phyloP scores from a whole-genome alignment of 2,888 invertebrate species.

The Lasioglossum calceatum region DNA sequence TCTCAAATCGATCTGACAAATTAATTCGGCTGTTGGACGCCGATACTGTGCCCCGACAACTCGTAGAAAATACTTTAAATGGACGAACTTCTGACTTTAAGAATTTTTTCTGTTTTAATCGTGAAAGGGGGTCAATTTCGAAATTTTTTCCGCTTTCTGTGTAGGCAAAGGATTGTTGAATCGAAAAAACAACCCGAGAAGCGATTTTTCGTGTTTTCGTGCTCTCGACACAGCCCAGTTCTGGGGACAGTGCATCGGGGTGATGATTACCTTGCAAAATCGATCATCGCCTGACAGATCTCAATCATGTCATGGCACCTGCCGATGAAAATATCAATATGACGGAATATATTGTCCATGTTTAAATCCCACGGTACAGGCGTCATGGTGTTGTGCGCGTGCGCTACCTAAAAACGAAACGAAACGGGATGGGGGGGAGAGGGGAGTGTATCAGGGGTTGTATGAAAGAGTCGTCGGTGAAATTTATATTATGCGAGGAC shows the following conservation, averaged over 20 bases:
- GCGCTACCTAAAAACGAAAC: constrained; percentile 85
- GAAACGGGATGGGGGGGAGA: not conserved
- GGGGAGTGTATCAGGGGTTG: not conserved
- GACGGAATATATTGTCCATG: constrained; percentile 93
- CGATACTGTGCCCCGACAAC: not conserved
- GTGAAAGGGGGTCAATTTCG: not conserved
- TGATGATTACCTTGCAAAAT: constrained; percentile 89
- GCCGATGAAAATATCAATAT: constrained; percentile 94
- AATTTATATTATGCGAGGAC: constrained; percentile 27
- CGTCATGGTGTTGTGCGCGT: constrained; percentile 86
- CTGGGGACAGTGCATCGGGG: not conserved
- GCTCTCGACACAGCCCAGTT: not conserved
- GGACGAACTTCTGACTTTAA: not conserved
- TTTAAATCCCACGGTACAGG: constrained; percentile 90
- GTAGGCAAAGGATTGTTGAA: not conserved
- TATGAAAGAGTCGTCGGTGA: constrained; percentile 26
- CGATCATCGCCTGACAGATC: constrained; percentile 95
- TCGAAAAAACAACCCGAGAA: not conserved
- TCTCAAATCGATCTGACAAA: not conserved
- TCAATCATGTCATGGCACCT: constrained; percentile 94
- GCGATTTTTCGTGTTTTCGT: not conserved
- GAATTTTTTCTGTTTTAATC: not conserved
- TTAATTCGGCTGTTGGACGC: not conserved
- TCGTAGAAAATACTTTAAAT: no score
- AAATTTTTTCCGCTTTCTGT: not conserved